phyloP scores from a whole-genome alignment of 2,888 invertebrate genomes.

The Trisateles emortualis region DNA sequence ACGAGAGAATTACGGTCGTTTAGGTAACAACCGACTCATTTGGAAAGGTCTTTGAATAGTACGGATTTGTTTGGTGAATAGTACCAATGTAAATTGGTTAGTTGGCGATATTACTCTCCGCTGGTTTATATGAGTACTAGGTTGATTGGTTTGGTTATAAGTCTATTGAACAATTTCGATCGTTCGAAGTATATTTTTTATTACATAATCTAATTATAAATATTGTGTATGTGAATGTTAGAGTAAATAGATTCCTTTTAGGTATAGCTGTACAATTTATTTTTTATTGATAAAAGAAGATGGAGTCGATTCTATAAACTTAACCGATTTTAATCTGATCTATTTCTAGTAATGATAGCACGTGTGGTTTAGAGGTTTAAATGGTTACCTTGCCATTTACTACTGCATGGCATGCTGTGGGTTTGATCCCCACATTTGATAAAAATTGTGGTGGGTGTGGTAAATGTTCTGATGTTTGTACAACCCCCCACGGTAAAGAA shows the following conservation, averaged over 20 bases:
- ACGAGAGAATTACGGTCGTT: conserved; percentile 75
- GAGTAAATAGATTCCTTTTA: conserved; percentile 14
- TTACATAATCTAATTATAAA: conserved; percentile 49
- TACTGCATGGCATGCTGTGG: too few relatives aligned
- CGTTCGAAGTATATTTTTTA: conserved; percentile 46
- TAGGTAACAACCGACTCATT: conserved; percentile 66
- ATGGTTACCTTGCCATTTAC: too few relatives aligned
- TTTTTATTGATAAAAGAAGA: too few relatives aligned
- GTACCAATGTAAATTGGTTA: conserved; percentile 50
- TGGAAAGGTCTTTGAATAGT: conserved; percentile 51
- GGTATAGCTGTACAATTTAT: conserved; percentile 20
- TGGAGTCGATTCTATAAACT: too few relatives aligned
- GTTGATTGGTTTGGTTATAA: conserved; percentile 66
- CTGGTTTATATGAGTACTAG: conserved; percentile 65
- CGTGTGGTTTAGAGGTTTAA: too few relatives aligned
- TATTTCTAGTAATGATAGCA: too few relatives aligned
- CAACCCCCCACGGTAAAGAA: too few relatives aligned
- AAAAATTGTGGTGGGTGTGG: too few relatives aligned
- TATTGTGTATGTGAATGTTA: conserved; percentile 29
- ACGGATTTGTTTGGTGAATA: conserved; percentile 36
- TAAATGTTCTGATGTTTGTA: too few relatives aligned
- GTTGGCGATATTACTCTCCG: conserved; percentile 62
- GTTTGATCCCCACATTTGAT: too few relatives aligned
- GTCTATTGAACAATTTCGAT: conserved; percentile 61
- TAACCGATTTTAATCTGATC: too few relatives aligned